These are phyloP conservation scores for Himalopsyche tibetana DNA, from an alignment of 2,888 invertebrate genomes.

Conservation along the genomic window DNA sequence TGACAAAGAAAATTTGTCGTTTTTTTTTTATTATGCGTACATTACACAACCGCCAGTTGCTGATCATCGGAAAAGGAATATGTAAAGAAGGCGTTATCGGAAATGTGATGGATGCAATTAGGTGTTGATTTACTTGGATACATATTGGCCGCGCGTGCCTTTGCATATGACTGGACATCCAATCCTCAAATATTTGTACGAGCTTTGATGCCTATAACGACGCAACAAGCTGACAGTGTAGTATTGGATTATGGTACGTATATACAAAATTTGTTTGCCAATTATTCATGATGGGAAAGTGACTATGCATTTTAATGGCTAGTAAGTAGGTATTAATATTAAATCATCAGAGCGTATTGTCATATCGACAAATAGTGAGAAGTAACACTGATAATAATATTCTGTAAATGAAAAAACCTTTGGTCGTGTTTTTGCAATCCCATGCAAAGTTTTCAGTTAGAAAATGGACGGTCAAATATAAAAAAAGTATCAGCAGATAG, in stretches of 20 bases:
- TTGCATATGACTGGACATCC: conserved; percentile 50
- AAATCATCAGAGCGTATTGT: too few species aligned
- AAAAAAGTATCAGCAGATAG: too few species aligned
- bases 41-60: not conserved
- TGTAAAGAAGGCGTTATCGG: not conserved
- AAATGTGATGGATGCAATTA: conserved; percentile 46
- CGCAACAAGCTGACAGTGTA: conserved; percentile 51
- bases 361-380: too few species aligned
- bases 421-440: too few species aligned
- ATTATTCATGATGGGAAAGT: too few species aligned
- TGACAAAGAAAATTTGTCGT: not conserved
- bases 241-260: not conserved
- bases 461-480: too few species aligned
- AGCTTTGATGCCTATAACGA: conserved; percentile 17
- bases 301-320: too few species aligned
- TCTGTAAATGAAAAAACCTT: too few species aligned
- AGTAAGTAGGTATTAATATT: too few species aligned
- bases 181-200: conserved; percentile 55
- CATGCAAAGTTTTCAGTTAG: too few species aligned
- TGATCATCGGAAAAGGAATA: not conserved
- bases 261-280: not conserved
- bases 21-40: not conserved
- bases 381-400: too few species aligned
- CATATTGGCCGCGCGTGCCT: conserved; percentile 59
- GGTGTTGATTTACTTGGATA: conserved; percentile 61